A percentile compares a stretch with the other conserved stretches of the same genome.
These are phyloP conservation scores for Drosophila carrolli DNA, from an alignment of 1,140 invertebrate species.

Conservation along the genomic window DNA sequence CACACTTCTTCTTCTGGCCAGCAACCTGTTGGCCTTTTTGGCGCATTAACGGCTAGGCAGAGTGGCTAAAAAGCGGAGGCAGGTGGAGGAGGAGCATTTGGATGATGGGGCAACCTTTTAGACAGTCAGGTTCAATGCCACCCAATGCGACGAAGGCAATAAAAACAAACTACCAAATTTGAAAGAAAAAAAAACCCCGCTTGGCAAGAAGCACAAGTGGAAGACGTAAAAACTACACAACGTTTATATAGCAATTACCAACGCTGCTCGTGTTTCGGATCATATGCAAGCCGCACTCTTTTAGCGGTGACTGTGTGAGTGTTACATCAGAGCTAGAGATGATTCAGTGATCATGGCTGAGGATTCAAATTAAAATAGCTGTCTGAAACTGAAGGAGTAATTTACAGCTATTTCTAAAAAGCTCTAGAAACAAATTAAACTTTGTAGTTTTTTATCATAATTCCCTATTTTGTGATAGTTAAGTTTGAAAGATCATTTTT, in stretches of 20 bases:
- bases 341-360: slow-evolving; percentile 7
- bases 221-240: slow-evolving; percentile 50
- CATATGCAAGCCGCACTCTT: slow-evolving; percentile 41
- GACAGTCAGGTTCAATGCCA: slow-evolving; percentile 71
- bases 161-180: slow-evolving; percentile 78
- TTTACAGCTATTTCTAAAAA: too few relatives aligned
- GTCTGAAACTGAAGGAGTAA: neutral
- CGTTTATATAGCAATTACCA: slow-evolving; percentile 79
- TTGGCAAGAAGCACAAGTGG: slow-evolving; percentile 21
- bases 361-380: neutral
- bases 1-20: slow-evolving; percentile 6
- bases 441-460: too few relatives aligned
- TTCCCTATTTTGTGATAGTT: too few relatives aligned
- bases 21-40: slow-evolving; percentile 67
- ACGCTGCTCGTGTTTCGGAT: slow-evolving; percentile 72
- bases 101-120: slow-evolving; percentile 37
- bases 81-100: neutral
- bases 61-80: neutral
- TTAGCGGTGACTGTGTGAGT: slow-evolving; percentile 2
- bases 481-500: too few relatives aligned
- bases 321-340: slow-evolving; percentile 42
- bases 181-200: slow-evolving; percentile 31
- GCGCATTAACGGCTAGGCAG: slow-evolving; percentile 73
- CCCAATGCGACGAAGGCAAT: slow-evolving; percentile 65
- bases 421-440: too few relatives aligned